Percentiles rank a stretch among this genome's conserved stretches.
Conservation (phyloP, 2,888 invertebrate genomes). For the Cephus pygmeus region DNA sequence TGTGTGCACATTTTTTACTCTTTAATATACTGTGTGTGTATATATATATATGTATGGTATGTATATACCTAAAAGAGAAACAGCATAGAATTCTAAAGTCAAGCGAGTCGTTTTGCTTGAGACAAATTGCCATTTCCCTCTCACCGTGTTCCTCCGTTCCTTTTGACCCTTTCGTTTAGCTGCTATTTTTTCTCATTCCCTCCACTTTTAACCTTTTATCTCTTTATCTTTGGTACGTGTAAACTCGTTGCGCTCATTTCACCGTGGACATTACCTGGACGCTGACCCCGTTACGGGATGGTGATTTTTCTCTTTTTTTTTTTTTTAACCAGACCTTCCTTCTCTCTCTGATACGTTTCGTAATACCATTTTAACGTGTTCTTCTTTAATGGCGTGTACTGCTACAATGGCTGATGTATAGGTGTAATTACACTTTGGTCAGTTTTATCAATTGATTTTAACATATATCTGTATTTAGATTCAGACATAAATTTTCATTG, state of each 20-base stretch:
- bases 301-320: background rate
- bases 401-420: background rate
- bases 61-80: background rate
- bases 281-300: background rate
- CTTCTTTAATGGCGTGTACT: background rate
- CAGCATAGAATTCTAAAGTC: background rate
- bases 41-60: too few relatives aligned
- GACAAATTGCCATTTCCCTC: background rate
- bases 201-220: slow-evolving; percentile 10
- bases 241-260: background rate
- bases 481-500: background rate
- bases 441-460: background rate
- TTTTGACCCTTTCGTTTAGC: background rate
- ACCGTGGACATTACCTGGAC: slow-evolving; percentile 1
- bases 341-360: background rate
- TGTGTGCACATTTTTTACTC: background rate
- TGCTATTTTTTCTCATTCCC: background rate
- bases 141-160: background rate
- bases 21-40: background rate
- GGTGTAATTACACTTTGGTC: background rate
- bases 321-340: background rate
- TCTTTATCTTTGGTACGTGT: background rate
- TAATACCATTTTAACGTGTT: background rate
- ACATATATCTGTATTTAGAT: background rate
- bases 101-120: background rate